Conservation (phyloP, 2,113 vertebrate genomes). For the Phalacrocorax brasilianus region DNA sequence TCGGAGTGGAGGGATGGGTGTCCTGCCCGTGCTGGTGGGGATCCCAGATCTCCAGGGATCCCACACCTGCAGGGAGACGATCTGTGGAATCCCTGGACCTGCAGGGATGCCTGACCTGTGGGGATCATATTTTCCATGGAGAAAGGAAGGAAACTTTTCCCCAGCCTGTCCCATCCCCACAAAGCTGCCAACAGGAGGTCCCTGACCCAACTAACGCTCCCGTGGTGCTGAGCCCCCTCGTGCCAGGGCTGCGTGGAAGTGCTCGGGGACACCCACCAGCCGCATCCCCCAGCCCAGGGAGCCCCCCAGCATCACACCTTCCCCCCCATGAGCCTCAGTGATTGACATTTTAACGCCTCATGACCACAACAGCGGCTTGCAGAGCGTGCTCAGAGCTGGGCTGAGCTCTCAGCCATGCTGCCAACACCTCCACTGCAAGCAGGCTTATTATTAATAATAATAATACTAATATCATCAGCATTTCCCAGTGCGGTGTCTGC, state of each 20-base stretch:
- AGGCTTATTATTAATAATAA: background rate
- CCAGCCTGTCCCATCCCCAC: background rate
- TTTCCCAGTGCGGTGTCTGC: background rate
- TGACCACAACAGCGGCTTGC: fast-evolving
- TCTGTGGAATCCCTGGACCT: background rate
- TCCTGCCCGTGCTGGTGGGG: background rate
- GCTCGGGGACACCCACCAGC: background rate
- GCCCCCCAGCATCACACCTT: background rate
- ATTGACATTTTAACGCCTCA: background rate
- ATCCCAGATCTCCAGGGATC: background rate
- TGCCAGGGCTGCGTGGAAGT: background rate
- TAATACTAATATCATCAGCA: background rate
- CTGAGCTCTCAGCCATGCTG: fast-evolving
- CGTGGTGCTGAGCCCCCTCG: background rate
- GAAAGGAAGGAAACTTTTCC: background rate
- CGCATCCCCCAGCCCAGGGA: background rate
- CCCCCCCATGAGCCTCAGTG: background rate
- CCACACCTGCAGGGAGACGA: background rate
- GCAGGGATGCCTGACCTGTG: background rate
- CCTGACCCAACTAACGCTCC: no score
- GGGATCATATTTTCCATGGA: background rate
- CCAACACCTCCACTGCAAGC: background rate
- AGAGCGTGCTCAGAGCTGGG: fast-evolving
- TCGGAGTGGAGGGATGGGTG: fast-evolving
- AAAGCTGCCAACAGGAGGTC: background rate